These are phyloP conservation scores for Acromyrmex charruanus DNA, from an alignment of 1,140 invertebrate genomes.

Conservation along the genomic window DNA sequence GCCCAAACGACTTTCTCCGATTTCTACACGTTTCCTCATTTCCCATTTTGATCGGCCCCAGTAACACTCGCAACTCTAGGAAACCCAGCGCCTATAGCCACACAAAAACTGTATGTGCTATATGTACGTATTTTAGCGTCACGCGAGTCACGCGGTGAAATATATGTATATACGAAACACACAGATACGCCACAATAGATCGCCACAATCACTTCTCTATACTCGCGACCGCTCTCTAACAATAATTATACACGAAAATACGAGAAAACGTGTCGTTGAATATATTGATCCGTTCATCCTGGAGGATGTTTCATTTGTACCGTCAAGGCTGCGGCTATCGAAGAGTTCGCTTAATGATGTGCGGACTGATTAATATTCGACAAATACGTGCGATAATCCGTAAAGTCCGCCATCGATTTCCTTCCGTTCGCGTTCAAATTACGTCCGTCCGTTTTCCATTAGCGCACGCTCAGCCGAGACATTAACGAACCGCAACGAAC, in stretches of 20 bases:
- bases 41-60: conserved; percentile 34
- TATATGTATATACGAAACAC: not conserved
- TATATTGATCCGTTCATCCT: not conserved
- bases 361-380: conserved; percentile 64
- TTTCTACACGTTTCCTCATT: conserved; percentile 49
- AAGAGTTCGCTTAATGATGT: conserved; percentile 50
- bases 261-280: not conserved
- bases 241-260: conserved; percentile 9
- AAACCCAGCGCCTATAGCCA: not conserved
- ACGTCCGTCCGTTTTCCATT: conserved; percentile 53
- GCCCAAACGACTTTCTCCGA: conserved; percentile 45
- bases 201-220: not conserved
- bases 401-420: conserved; percentile 30
- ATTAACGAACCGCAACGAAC: conserved; percentile 48
- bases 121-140: not conserved
- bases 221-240: not conserved
- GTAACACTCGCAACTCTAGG: not conserved
- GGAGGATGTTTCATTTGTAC: conserved; percentile 7
- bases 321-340: conserved; percentile 37
- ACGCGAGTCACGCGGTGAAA: conserved; percentile 4
- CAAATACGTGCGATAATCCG: conserved; percentile 46
- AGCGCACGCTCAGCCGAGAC: conserved; percentile 37
- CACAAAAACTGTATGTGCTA: too few species aligned
- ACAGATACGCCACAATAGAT: not conserved
- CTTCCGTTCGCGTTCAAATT: conserved; percentile 67